Evolutionary conservation across 2,888 invertebrate species (phyloP).

Genomic region (Sinhomidia bicolor): DNA sequence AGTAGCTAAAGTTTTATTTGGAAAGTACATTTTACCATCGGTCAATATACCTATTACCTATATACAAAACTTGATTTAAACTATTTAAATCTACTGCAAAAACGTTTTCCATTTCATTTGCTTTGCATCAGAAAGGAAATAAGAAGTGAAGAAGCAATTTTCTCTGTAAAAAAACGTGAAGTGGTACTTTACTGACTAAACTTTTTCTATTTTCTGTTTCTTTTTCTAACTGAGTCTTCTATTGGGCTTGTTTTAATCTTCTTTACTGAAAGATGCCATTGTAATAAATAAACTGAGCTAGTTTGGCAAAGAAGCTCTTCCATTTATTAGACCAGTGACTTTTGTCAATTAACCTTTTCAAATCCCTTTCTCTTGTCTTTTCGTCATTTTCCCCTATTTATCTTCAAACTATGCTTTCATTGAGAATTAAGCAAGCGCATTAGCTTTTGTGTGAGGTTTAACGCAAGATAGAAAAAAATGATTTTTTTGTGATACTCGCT

Average conservation of each 20-base stretch:
- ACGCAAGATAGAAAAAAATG: background rate
- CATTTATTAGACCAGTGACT: constrained; percentile 34
- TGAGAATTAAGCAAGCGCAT: background rate
- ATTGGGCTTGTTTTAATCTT: background rate
- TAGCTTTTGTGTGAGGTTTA: background rate
- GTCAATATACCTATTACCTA: background rate
- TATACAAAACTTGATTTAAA: background rate
- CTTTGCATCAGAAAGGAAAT: background rate
- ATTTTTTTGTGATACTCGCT: background rate
- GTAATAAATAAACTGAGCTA: constrained; percentile 24
- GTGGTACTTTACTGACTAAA: constrained; percentile 7
- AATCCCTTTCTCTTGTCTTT: constrained; percentile 34
- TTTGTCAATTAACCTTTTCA: constrained; percentile 66
- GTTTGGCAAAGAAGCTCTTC: constrained; percentile 5
- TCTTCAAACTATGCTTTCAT: constrained; percentile 25
- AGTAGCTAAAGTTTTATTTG: background rate
- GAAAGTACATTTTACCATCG: background rate
- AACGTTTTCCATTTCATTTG: background rate
- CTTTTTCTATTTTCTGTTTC: too few relatives aligned
- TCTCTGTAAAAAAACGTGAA: constrained; percentile 19
- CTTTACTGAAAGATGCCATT: background rate
- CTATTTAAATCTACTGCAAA: background rate
- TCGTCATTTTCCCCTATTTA: background rate
- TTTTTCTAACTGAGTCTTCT: background rate
- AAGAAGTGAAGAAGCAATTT: background rate